Conservation (phyloP, 2,797 vertebrate species). For the Gallinago nigripennis region DNA sequence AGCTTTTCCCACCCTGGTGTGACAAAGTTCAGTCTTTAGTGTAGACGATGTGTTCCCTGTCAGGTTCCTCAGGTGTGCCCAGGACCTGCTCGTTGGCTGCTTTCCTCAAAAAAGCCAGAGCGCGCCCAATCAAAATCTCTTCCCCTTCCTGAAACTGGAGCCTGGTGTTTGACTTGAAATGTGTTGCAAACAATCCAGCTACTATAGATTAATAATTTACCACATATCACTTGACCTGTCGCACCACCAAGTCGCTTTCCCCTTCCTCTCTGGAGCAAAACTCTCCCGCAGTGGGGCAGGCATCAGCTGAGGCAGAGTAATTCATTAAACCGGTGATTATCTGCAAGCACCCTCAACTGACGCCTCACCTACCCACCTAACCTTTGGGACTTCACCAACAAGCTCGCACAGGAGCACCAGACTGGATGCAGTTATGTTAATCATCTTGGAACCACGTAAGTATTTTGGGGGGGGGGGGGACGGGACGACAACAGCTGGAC, state of each 20-base stretch:
- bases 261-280: neutral
- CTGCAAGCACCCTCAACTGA: neutral
- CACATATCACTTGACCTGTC: neutral
- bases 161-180: neutral
- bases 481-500: neutral
- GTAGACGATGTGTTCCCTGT: fast-evolving
- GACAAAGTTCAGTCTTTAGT: neutral
- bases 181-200: neutral
- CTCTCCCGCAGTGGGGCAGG: neutral
- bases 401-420: neutral
- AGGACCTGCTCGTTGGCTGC: neutral
- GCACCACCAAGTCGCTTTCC: neutral
- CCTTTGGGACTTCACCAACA: neutral
- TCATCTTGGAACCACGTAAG: neutral
- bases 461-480: neutral
- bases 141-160: neutral
- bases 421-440: neutral
- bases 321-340: neutral
- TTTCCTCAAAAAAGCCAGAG: neutral
- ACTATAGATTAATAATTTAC: conserved; percentile 2
- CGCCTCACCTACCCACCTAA: neutral
- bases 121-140: fast-evolving
- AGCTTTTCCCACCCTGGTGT: neutral
- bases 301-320: neutral
- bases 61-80: neutral